Percentiles rank a stretch among this genome's conserved stretches.
These are phyloP conservation scores for Acleris sparsana DNA, from an alignment of 2,888 invertebrate genomes.

Conservation along the genomic window DNA sequence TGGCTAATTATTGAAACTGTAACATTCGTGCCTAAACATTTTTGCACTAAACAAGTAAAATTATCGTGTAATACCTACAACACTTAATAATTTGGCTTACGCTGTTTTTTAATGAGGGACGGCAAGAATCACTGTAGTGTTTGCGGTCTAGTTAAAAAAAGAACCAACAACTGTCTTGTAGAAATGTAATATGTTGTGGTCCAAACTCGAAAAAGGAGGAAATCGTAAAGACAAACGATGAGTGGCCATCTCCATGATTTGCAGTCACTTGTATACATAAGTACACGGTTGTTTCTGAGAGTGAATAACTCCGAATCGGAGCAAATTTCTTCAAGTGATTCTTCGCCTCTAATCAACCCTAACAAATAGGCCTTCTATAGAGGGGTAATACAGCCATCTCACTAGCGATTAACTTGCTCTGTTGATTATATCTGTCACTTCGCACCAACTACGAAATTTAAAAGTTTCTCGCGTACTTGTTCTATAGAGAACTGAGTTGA, in stretches of 20 bases:
- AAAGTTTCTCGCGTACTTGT: not conserved
- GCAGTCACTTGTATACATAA: no score
- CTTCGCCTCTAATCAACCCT: constrained; percentile 12
- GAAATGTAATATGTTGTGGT: no score
- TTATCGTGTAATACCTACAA: constrained; percentile 43
- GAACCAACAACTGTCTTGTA: not conserved
- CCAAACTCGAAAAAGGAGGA: no score
- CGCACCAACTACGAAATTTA: constrained; percentile 1
- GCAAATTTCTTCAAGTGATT: constrained; percentile 3
- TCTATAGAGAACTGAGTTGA: not conserved
- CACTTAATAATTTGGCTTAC: constrained; percentile 10
- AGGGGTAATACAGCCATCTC: constrained; percentile 32
- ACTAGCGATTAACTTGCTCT: constrained; percentile 26
- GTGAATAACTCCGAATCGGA: no score
- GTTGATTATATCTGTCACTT: constrained; percentile 31
- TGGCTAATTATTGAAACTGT: constrained; percentile 35
- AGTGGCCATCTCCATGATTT: no score
- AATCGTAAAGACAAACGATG: no score
- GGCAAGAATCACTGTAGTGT: not conserved
- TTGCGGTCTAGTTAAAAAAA: not conserved
- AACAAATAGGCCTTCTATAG: constrained; percentile 27
- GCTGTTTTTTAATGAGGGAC: not conserved
- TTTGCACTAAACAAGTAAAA: constrained; percentile 49
- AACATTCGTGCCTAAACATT: constrained; percentile 47
- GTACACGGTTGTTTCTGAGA: no score